Base-by-base conservation (phyloP, 2,113 vertebrate genomes). In the Mesocricetus auratus region DNA sequence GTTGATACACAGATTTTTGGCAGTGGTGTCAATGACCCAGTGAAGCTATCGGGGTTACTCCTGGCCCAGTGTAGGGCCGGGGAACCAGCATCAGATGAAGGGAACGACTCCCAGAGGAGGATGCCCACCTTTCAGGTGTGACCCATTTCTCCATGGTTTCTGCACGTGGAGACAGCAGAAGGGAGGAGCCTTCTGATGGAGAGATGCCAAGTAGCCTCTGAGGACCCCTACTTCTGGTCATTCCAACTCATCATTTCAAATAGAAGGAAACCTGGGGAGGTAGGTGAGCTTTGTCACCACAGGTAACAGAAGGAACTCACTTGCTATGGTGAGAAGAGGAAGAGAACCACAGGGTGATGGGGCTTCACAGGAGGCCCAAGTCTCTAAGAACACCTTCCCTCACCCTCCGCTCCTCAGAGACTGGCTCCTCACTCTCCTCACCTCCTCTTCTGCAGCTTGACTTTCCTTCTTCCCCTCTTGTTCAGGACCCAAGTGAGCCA, bases 351-450 rank as follows among this genome's bases (percentile, higher is more conserved):
- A 26, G 42, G 45, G 29, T 4, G 2, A 1, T 26, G 9, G 0
- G 3, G 58, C 64, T 24, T n/a, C 7, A 22, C 0, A 0, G 9
- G 0, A 13, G 16, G 2, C 12, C 42, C 4, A 45, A 26, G 4
- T 29, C 36, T 11, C 9, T n/a, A 42, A 36, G 39, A 82, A 75
- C 13, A 3, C 6, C 69, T 71, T 42, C 21, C 42, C 11, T 13
- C 36, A 0, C n/a, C 4, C 0, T n/a, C 79, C 50, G 50, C 42
- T 24, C 42, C 7, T 10, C 7, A 31, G 36, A 36, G 15, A 5
- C 1, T 0, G 10, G 17, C 39, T 66, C 12, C 31, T 7, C 13
- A 13, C 71, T 62, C 60, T 58, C 47, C 66, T 85, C 15, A 45
- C 26, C 81, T 19, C 24, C 39, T 85, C 58, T 31, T 42, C 13